phyloP scores from a whole-genome alignment of 2,797 vertebrate genomes.

The Cyclopterus lumpus region DNA sequence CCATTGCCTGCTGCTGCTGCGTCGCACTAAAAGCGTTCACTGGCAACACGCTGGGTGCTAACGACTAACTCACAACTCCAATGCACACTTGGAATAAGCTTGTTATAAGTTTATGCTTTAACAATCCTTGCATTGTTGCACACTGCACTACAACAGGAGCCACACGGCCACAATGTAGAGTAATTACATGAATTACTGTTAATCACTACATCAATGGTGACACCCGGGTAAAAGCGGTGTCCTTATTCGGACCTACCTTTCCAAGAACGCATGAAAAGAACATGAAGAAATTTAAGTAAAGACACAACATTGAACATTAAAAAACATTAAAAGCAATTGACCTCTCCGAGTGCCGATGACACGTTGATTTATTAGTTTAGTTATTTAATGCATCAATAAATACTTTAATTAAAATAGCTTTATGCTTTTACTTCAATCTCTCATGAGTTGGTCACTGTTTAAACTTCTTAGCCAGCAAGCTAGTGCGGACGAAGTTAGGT shows the following conservation, averaged over 20 bases:
- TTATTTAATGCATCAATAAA: too few species aligned
- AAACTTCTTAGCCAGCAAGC: background rate
- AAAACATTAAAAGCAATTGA: background rate
- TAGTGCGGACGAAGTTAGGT: background rate
- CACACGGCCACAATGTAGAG: background rate
- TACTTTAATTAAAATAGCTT: background rate
- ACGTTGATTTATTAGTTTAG: too few species aligned
- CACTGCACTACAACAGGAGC: background rate
- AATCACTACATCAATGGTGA: background rate
- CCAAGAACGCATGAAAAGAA: background rate
- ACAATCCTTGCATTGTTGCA: background rate
- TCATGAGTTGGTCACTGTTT: too few species aligned
- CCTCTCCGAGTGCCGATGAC: background rate
- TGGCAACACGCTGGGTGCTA: too few species aligned
- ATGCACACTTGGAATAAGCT: background rate
- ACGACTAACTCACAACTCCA: background rate
- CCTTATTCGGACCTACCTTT: background rate
- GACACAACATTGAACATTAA: background rate
- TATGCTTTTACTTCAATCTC: too few species aligned
- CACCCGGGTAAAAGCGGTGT: background rate
- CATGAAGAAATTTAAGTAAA: background rate
- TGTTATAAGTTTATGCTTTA: background rate
- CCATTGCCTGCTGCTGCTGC: background rate
- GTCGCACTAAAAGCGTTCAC: background rate
- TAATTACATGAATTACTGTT: background rate